phyloP scores from a whole-genome alignment of 2,888 invertebrate genomes.

The Lobophora halterata region DNA sequence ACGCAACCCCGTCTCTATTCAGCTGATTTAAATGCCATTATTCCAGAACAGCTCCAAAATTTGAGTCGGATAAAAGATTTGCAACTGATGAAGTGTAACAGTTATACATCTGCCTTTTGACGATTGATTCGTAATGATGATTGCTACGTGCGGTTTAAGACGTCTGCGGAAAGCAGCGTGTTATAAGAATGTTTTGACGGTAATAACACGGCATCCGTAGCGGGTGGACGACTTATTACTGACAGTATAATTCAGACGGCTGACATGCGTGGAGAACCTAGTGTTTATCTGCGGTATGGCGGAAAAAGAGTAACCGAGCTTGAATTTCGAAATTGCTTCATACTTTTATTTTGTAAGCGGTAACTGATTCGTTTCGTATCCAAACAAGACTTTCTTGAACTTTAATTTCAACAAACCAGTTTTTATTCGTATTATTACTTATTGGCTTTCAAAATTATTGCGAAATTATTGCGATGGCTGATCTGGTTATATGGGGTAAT shows the following conservation, averaged over 20 bases:
- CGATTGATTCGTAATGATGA: conserved; percentile 37
- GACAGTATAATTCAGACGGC: conserved; percentile 53
- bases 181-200: conserved; percentile 59
- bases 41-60: conserved; percentile 10
- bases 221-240: conserved; percentile 59
- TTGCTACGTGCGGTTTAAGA: conserved; percentile 62
- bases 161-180: conserved; percentile 56
- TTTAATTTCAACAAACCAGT: too few species aligned
- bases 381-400: conserved; percentile 14
- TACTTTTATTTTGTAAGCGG: conserved; percentile 21
- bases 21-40: conserved; percentile 24
- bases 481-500: too few species aligned
- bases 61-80: conserved; percentile 42
- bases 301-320: conserved; percentile 29
- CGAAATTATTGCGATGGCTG: too few species aligned
- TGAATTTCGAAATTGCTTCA: conserved; percentile 22
- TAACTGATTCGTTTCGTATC: conserved; percentile 17
- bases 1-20: conserved; percentile 33
- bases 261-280: conserved; percentile 43
- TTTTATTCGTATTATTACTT: too few species aligned
- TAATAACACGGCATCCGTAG: conserved; percentile 63
- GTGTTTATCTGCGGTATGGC: conserved; percentile 30
- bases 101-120: conserved; percentile 55
- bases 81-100: conserved; percentile 70
- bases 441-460: too few species aligned